Evolutionary conservation across 2,888 invertebrate species (phyloP).

Genomic region (Lasius fuliginosus): DNA sequence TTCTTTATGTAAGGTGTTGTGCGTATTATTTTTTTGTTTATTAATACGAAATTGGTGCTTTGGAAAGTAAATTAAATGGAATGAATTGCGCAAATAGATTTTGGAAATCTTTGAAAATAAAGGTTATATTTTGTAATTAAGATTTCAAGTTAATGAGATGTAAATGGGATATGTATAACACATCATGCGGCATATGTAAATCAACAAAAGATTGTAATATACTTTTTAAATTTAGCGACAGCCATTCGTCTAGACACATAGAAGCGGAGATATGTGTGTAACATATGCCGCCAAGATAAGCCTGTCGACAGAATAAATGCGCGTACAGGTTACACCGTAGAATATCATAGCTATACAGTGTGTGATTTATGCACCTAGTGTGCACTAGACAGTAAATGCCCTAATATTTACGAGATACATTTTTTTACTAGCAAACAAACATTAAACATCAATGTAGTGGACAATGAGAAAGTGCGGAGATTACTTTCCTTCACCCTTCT

Average conservation of each 20-base stretch:
- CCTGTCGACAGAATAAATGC: slow-evolving; percentile 36
- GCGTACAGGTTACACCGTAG: slow-evolving; percentile 2
- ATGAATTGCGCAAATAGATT: neutral
- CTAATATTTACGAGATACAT: neutral
- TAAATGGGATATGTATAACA: neutral
- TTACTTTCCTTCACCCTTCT: neutral
- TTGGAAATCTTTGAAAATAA: neutral
- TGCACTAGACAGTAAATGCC: neutral
- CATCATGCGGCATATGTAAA: neutral
- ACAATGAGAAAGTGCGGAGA: too few relatives aligned
- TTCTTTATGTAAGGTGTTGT: neutral
- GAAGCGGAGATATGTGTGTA: slow-evolving; percentile 32
- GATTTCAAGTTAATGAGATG: neutral
- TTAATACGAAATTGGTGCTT: neutral
- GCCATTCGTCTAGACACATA: slow-evolving; percentile 26
- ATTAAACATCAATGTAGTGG: neutral
- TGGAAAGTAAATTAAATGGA: neutral
- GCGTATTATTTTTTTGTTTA: neutral
- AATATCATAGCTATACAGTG: slow-evolving; percentile 4
- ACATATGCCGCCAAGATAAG: slow-evolving; percentile 38
- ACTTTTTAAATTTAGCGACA: slow-evolving; percentile 33
- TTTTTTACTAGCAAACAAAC: neutral
- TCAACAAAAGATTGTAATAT: slow-evolving; percentile 10
- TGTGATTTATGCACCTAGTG: neutral
- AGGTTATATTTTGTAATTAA: neutral